These are phyloP conservation scores for Scotopteryx bipunctaria DNA, from an alignment of 2,888 invertebrate genomes.

Conservation along the genomic window DNA sequence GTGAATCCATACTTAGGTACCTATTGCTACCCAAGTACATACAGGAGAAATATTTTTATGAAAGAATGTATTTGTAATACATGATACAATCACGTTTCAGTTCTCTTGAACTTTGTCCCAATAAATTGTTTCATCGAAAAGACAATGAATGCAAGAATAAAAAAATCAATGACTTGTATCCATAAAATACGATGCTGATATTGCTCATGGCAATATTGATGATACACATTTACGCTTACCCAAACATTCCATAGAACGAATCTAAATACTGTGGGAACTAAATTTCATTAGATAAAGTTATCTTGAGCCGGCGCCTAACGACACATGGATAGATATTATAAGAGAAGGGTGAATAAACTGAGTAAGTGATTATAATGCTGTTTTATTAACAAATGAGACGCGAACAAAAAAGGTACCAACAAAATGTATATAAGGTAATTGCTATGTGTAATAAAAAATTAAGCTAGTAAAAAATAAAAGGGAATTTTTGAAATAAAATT, in stretches of 20 bases:
- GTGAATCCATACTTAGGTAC: neutral
- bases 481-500: too few relatives aligned
- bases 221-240: neutral
- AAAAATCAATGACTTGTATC: too few relatives aligned
- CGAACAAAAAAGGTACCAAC: too few relatives aligned
- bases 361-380: too few relatives aligned
- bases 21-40: neutral
- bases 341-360: neutral
- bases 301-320: slow-evolving; percentile 18
- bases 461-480: too few relatives aligned
- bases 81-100: neutral
- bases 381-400: too few relatives aligned
- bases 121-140: neutral
- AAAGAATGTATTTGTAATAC: neutral
- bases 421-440: too few relatives aligned
- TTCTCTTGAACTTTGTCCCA: neutral
- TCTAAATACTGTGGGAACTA: slow-evolving; percentile 20
- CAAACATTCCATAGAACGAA: slow-evolving; percentile 1
- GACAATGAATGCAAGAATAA: neutral
- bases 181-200: too few relatives aligned
- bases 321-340: slow-evolving; percentile 1
- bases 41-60: neutral
- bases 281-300: slow-evolving; percentile 19
- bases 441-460: too few relatives aligned
- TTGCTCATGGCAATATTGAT: neutral